Evolutionary conservation across 1,140 invertebrate species (phyloP), one percentile per base, ranked within the genome.

Genomic region (Drosophila sturtevanti): DNA sequence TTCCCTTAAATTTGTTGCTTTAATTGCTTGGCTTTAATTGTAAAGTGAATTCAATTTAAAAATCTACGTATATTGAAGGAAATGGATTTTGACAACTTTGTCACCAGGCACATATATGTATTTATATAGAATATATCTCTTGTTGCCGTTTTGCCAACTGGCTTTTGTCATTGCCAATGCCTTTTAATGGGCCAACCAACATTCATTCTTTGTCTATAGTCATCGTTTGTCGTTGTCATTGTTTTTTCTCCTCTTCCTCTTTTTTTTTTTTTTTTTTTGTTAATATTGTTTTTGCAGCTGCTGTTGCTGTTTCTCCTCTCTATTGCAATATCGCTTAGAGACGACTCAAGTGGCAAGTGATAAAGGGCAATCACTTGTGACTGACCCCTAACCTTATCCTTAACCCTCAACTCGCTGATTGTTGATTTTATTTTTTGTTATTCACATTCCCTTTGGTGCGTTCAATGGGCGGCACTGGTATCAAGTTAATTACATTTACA

Each of bases 301-400:
- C 56, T 41, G 54, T 34, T 59, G 48, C 48, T 18, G 34, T n/a
- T 38, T 2, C n/a, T 48, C 16, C 41, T 48, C 16, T 21, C 16
- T 10, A 44, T 44, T 48, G 41, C 41, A 48, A 48, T 48, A 16
- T n/a, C n/a, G 41, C 41, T 21, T 16, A 48, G 34, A 41, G 67
- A 58, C 63, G 64, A 76, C 73, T 76, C 76, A 79, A 79, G 41
- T 79, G 70, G 65, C 71, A 85, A 78, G 68, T 81, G 67, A 81
- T 75, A 86, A 79, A 87, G 81, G 82, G 82, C 82, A 86, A 85
- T 86, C 71, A 79, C 79, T 87, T 73, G 81, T 54, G 69, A 82
- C 66, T 70, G 77, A 34, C 61, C 63, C 73, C 67, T 56, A 72
- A 64, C 72, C 60, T 24, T 35, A 14, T 61, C 51, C 64, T 44